Conservation (phyloP, 2,888 invertebrate genomes). For the Melikaiella ostensackeni region DNA sequence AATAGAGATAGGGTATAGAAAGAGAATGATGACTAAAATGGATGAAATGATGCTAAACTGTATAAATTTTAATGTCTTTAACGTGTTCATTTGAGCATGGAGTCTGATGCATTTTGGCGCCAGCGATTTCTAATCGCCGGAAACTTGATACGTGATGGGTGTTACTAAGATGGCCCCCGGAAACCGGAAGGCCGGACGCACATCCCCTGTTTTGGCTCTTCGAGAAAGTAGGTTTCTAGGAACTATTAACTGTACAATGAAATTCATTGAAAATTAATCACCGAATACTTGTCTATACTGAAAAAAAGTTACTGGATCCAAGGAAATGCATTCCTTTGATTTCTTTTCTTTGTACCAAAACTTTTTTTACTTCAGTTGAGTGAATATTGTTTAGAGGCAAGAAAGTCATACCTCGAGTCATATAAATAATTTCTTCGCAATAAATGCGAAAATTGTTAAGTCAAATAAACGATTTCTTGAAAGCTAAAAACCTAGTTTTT, state of each 20-base stretch:
- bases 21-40: not conserved
- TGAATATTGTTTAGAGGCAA: too few species aligned
- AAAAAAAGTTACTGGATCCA: too few species aligned
- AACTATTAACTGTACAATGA: constrained; percentile 41
- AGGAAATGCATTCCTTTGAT: too few species aligned
- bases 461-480: too few species aligned
- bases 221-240: constrained; percentile 58
- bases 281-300: not conserved
- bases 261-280: not conserved
- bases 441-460: too few species aligned
- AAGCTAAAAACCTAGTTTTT: too few species aligned
- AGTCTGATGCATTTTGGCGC: not conserved
- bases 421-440: too few species aligned
- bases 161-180: constrained; percentile 62
- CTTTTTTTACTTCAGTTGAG: too few species aligned
- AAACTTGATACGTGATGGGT: constrained; percentile 65
- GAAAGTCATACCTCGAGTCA: too few species aligned
- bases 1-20: not conserved
- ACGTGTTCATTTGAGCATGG: not conserved
- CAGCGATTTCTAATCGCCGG: constrained; percentile 60
- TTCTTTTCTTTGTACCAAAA: too few species aligned
- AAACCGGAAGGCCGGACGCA: constrained; percentile 50
- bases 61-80: not conserved
- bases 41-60: not conserved
- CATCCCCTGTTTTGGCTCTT: constrained; percentile 53